A percentile compares a stretch with the other conserved stretches of the same genome.
These are phyloP conservation scores for Lytechinus variegatus DNA, from an alignment of 35 echinoderm and acorn worm genomes.

Conservation along the genomic window DNA sequence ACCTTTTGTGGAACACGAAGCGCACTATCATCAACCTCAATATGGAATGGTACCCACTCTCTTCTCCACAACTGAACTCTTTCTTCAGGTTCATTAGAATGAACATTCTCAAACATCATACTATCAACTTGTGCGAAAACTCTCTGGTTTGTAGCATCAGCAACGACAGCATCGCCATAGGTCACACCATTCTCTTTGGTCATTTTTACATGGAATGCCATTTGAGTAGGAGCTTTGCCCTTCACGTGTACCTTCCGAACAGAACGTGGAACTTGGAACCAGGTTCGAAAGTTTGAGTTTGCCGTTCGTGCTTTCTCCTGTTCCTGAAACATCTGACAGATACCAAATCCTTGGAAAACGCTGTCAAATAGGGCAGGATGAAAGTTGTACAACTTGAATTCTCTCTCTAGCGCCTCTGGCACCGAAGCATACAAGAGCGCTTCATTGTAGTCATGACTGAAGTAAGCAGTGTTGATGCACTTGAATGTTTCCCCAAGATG, in stretches of 20 bases:
- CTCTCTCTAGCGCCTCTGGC: constrained; percentile 74
- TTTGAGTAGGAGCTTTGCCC: constrained; percentile 71
- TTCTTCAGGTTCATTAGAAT: constrained; percentile 87
- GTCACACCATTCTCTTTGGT: constrained; percentile 58
- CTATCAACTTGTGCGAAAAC: constrained; percentile 83
- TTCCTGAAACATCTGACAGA: constrained; percentile 86
- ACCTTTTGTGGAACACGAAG: constrained; percentile 53
- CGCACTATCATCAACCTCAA: constrained; percentile 53
- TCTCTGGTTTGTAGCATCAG: constrained; percentile 84
- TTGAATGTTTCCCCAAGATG: constrained; percentile 86
- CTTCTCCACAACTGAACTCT: constrained; percentile 86
- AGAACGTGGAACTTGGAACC: constrained; percentile 88
- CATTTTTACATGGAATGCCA: constrained; percentile 82
- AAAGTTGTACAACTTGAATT: constrained; percentile 83
- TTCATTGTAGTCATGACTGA: constrained; percentile 91
- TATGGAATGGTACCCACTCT: constrained; percentile 72
- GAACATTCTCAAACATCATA: constrained; percentile 82
- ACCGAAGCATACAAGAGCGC: constrained; percentile 83
- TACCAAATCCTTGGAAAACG: constrained; percentile 91
- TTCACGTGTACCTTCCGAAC: constrained; percentile 80
- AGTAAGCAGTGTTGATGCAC: constrained; percentile 83
- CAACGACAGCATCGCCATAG: constrained; percentile 75
- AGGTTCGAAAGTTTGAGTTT: constrained; percentile 69
- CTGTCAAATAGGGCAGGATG: constrained; percentile 92
- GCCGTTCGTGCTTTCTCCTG: constrained; percentile 73